Percentiles rank a stretch among this genome's conserved stretches.
These are phyloP conservation scores for Eulithis testata DNA, from an alignment of 2,888 invertebrate species.

Conservation along the genomic window DNA sequence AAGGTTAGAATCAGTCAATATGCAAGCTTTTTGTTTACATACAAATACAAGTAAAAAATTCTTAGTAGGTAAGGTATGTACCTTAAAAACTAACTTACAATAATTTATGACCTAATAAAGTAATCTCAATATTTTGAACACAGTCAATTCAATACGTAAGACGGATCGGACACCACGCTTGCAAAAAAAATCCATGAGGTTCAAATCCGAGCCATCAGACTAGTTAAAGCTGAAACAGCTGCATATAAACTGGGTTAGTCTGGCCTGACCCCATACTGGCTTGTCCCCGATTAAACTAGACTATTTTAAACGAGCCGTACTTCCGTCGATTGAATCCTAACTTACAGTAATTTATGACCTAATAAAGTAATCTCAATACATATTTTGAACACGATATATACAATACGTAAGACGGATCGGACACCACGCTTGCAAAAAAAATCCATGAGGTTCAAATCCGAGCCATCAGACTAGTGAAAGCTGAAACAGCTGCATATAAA, in stretches of 20 bases:
- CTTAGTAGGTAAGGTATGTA: not conserved
- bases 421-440: too few relatives aligned
- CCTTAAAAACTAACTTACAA: not conserved
- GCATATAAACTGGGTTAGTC: not conserved
- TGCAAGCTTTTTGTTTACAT: not conserved
- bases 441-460: not conserved
- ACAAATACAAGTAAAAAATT: not conserved
- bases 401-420: too few relatives aligned
- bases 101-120: not conserved
- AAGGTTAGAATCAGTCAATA: not conserved
- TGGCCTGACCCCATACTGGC: too few relatives aligned
- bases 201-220: not conserved
- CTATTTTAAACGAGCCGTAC: conserved; percentile 72
- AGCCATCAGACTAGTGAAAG: not conserved
- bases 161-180: not conserved
- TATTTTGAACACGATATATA: too few relatives aligned
- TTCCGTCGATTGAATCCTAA: conserved; percentile 69
- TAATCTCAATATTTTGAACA: not conserved
- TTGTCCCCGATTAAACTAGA: not conserved
- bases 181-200: not conserved
- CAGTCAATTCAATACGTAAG: not conserved
- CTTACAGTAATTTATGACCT: too few relatives aligned
- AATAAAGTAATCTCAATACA: too few relatives aligned
- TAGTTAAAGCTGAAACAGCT: not conserved
- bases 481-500: not conserved